Evolutionary conservation across 1,140 invertebrate species (phyloP).

Genomic region (Drosophila micromelanica): DNA sequence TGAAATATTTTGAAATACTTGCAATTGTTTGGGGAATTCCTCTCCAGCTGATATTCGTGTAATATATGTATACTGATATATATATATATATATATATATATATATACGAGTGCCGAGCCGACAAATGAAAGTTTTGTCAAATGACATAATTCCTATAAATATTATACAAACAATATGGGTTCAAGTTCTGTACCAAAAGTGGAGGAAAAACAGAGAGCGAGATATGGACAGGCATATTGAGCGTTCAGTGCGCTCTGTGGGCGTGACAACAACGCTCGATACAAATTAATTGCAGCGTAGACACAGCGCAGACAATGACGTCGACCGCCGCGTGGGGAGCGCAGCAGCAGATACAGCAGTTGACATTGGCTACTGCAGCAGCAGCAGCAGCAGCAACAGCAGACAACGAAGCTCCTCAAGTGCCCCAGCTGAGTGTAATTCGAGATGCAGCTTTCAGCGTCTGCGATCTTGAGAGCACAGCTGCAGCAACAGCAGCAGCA

Average conservation of each 20-base stretch:
- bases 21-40: constrained; percentile 5
- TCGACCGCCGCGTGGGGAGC: constrained; percentile 52
- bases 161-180: constrained; percentile 56
- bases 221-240: background rate
- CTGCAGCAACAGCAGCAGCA: constrained; percentile 19
- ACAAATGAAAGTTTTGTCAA: constrained; percentile 63
- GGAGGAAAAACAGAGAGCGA: background rate
- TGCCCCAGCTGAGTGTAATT: constrained; percentile 30
- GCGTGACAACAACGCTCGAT: constrained; percentile 49
- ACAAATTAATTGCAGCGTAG: constrained; percentile 69
- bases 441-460: constrained; percentile 36
- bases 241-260: constrained; percentile 30
- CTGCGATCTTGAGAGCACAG: constrained; percentile 39
- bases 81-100: background rate
- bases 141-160: constrained; percentile 77
- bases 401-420: constrained; percentile 38
- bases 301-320: constrained; percentile 51
- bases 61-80: too few species aligned
- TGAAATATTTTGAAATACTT: too few species aligned
- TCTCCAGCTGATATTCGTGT: background rate
- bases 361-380: constrained; percentile 27
- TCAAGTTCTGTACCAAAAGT: constrained; percentile 39
- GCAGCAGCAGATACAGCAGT: constrained; percentile 1
- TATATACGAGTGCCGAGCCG: constrained; percentile 51
- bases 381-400: constrained; percentile 5